A percentile compares a stretch with the other conserved stretches of the same genome.
These are phyloP conservation scores for Acromyrmex echinatior DNA, from an alignment of 1,140 invertebrate species.

Conservation along the genomic window DNA sequence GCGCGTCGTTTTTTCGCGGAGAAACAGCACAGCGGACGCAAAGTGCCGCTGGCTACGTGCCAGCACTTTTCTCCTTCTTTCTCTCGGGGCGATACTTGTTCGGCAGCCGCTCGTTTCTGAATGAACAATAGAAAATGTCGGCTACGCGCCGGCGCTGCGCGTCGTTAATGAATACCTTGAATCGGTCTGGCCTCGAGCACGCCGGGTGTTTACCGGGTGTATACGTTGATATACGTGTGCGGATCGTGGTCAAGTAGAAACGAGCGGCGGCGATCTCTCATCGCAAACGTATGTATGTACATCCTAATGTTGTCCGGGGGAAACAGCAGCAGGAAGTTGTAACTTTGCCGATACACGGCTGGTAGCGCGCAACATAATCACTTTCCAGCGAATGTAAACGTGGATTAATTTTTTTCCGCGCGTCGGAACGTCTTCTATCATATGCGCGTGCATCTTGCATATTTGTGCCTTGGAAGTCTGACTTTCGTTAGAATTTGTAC, in stretches of 20 bases:
- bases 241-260: slow-evolving; percentile 50
- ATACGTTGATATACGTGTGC: slow-evolving; percentile 8
- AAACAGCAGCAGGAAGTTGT: slow-evolving; percentile 60
- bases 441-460: background rate
- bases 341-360: slow-evolving; percentile 35
- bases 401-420: slow-evolving; percentile 24
- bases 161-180: slow-evolving; percentile 78
- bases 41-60: slow-evolving; percentile 72
- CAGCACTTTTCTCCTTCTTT: slow-evolving; percentile 54
- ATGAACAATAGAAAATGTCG: slow-evolving; percentile 78
- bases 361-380: slow-evolving; percentile 33
- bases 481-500: background rate
- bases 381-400: slow-evolving; percentile 29
- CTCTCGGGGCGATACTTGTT: slow-evolving; percentile 64
- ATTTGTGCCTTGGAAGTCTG: background rate
- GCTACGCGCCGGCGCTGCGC: slow-evolving; percentile 70
- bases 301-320: slow-evolving; percentile 42
- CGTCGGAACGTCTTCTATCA: background rate
- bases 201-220: slow-evolving; percentile 75
- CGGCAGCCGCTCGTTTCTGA: slow-evolving; percentile 73
- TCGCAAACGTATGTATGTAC: background rate
- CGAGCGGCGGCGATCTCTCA: slow-evolving; percentile 14
- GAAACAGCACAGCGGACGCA: slow-evolving; percentile 36
- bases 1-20: slow-evolving; percentile 52
- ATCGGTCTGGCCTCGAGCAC: slow-evolving; percentile 74